Percentiles rank a stretch among this genome's conserved stretches.
phyloP scores from a whole-genome alignment of 2,797 vertebrate species.

The Lindbergichthys nudifrons region DNA sequence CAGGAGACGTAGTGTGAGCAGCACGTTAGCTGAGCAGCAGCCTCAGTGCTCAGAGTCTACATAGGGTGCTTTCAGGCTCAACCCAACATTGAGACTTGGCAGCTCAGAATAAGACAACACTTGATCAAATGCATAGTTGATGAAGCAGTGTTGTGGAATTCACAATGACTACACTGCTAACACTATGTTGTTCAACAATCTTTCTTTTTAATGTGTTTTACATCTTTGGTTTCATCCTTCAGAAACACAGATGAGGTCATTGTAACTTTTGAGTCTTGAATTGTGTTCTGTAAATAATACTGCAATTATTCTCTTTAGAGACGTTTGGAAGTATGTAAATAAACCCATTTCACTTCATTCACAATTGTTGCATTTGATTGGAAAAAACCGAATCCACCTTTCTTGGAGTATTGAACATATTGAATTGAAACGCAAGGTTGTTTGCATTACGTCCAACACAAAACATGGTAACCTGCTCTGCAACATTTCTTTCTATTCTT shows the following conservation, averaged over 20 bases:
- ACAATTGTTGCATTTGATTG: conserved; percentile 19
- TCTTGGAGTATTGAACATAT: background rate
- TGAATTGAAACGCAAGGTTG: background rate
- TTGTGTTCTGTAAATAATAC: conserved; percentile 39
- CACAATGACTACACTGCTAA: too few relatives aligned
- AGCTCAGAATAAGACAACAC: background rate
- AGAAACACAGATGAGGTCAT: background rate
- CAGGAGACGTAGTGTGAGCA: background rate
- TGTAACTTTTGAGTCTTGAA: background rate
- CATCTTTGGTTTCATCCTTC: background rate
- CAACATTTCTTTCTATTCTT: too few relatives aligned
- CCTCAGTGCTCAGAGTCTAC: background rate
- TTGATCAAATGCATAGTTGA: background rate
- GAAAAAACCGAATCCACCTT: background rate
- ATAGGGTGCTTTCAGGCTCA: background rate
- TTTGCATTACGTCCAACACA: background rate
- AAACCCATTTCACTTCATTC: conserved; percentile 15
- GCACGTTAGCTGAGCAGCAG: background rate
- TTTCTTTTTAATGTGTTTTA: background rate
- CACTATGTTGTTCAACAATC: background rate
- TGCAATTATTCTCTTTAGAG: background rate
- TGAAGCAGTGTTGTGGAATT: background rate
- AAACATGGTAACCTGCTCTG: background rate
- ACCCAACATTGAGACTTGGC: background rate
- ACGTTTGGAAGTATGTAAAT: conserved; percentile 33